A percentile compares a stretch with the other conserved stretches of the same genome.
Conservation (phyloP, 2,797 vertebrate genomes). For the Falco columbarius region DNA sequence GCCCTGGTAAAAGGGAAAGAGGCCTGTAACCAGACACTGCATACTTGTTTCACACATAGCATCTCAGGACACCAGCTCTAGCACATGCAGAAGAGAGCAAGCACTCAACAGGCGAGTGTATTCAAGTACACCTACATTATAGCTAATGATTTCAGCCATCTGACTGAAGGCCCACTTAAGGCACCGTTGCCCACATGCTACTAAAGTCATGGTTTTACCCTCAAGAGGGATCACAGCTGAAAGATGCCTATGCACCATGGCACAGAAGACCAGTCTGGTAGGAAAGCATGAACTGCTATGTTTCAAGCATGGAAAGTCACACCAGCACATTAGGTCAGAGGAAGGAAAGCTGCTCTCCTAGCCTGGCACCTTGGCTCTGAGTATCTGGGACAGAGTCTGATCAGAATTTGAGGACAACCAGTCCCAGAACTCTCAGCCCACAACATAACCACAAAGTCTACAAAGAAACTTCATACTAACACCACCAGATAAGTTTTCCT, state of each 20-base stretch:
- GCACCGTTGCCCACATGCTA: neutral
- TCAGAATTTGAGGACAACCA: neutral
- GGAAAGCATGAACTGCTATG: neutral
- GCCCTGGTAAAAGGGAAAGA: neutral
- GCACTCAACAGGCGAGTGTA: neutral
- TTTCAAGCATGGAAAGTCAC: neutral
- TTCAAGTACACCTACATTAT: neutral
- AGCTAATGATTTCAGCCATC: neutral
- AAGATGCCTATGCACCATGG: neutral
- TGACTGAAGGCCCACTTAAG: neutral
- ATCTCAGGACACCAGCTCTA: neutral
- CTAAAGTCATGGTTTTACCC: neutral
- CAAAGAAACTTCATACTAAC: neutral
- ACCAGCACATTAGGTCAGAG: neutral
- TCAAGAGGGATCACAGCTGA: neutral
- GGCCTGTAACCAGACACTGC: neutral
- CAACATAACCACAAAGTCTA: neutral
- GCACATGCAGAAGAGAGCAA: neutral
- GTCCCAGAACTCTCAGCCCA: neutral
- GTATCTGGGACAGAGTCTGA: neutral
- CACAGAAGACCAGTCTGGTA: neutral
- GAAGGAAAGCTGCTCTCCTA: neutral
- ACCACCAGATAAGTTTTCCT: neutral
- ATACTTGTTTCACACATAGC: neutral
- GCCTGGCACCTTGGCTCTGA: neutral